phyloP scores from a whole-genome alignment of 30 jellyfish, hydroid and myxozoan species.

The Euphysa ruthae region DNA sequence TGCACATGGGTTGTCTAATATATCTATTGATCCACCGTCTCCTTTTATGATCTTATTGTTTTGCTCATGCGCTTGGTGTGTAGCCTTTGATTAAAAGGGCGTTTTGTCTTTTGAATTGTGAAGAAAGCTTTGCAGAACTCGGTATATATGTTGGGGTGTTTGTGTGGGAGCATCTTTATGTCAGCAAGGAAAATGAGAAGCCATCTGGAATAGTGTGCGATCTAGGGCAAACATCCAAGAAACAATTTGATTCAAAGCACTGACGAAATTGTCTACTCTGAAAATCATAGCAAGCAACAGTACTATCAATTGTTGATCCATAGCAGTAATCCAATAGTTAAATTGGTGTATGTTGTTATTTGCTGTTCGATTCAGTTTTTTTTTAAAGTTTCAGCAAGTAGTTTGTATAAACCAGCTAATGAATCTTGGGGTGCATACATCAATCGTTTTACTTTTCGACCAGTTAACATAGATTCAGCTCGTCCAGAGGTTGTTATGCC shows the following conservation, averaged over 20 bases:
- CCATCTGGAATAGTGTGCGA: constrained; percentile 1
- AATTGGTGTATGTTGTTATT: background rate
- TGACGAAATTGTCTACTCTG: background rate
- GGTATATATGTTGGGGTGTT: background rate
- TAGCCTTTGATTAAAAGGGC: background rate
- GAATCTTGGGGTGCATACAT: background rate
- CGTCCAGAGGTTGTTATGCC: background rate
- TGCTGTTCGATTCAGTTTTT: background rate
- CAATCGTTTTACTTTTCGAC: background rate
- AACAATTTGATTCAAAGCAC: background rate
- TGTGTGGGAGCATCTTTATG: background rate
- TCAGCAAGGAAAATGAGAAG: background rate
- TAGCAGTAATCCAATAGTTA: background rate
- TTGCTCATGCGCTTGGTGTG: background rate
- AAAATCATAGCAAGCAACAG: background rate
- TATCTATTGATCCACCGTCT: background rate
- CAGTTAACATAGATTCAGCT: constrained; percentile 1
- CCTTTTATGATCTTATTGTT: background rate
- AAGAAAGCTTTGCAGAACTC: too few relatives aligned
- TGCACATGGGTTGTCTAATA: background rate
- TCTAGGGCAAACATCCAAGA: constrained; percentile 1
- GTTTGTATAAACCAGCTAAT: background rate
- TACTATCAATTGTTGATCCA: background rate
- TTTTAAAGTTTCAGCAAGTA: background rate
- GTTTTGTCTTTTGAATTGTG: too few relatives aligned